These are phyloP conservation scores for Brevipalpus yothersi DNA, from an alignment of 1,140 invertebrate species.

Conservation along the genomic window DNA sequence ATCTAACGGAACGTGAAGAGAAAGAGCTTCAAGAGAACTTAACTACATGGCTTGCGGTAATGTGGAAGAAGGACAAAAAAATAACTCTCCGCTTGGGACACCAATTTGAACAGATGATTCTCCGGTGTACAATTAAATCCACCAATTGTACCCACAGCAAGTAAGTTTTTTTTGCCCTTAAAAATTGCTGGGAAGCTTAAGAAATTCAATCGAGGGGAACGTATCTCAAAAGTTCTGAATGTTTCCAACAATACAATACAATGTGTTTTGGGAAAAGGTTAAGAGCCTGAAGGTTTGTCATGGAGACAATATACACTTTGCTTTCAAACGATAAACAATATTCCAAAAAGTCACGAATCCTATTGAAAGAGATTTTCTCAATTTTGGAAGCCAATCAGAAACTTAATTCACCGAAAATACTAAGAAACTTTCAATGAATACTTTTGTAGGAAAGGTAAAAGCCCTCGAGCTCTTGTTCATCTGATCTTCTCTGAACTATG, in stretches of 20 bases:
- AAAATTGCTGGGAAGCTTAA: neutral
- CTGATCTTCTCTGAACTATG: no score
- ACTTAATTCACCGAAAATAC: neutral
- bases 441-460: no score
- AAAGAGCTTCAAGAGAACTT: slow-evolving; percentile 11
- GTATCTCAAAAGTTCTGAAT: neutral
- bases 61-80: slow-evolving; percentile 7
- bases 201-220: neutral
- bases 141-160: slow-evolving; percentile 9
- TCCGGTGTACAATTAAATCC: slow-evolving; percentile 10
- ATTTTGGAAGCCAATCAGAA: neutral
- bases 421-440: neutral
- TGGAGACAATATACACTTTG: no score
- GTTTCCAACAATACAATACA: no score
- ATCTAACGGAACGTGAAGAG: slow-evolving; percentile 10
- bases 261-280: neutral
- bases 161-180: neutral
- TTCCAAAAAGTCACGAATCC: no score
- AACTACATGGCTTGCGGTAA: slow-evolving; percentile 12
- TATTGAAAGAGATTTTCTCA: no score
- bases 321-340: no score
- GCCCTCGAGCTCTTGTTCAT: no score
- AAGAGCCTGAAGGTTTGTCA: neutral
- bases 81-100: slow-evolving; percentile 7
- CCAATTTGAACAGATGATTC: slow-evolving; percentile 11